phyloP scores from a whole-genome alignment of 2,888 invertebrate genomes.

The Eledona agricola region DNA sequence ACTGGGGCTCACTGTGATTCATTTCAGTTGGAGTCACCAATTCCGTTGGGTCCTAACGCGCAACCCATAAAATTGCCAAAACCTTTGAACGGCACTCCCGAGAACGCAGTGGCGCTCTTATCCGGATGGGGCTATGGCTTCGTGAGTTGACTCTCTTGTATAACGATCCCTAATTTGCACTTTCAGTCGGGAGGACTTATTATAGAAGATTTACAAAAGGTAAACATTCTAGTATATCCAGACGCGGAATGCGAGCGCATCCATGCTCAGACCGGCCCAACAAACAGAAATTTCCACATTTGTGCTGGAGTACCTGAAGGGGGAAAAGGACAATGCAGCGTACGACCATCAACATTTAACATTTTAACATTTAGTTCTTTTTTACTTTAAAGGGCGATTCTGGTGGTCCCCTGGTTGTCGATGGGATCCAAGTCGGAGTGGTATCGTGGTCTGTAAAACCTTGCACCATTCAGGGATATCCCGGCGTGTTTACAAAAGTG shows the following conservation, averaged over 20 bases:
- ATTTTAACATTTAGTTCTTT: too few species aligned
- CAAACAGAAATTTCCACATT: conserved; percentile 55
- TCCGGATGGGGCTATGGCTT: conserved; percentile 44
- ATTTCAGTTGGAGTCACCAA: conserved; percentile 43
- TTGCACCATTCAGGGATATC: conserved; percentile 60
- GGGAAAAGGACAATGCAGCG: conserved; percentile 62
- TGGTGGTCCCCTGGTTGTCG: conserved; percentile 39
- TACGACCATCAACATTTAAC: conserved; percentile 30
- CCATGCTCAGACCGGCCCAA: conserved; percentile 38
- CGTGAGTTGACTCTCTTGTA: conserved; percentile 14
- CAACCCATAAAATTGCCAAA: conserved; percentile 40
- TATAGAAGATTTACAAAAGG: conserved; percentile 58
- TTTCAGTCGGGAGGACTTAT: conserved; percentile 56
- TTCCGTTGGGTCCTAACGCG: conserved; percentile 37
- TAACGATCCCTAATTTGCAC: conserved; percentile 1
- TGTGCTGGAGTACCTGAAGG: conserved; percentile 62
- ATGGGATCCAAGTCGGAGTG: conserved; percentile 38
- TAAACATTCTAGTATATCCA: conserved; percentile 56
- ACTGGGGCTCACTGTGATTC: too few species aligned
- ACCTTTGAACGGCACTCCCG: conserved; percentile 37
- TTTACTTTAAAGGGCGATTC: conserved; percentile 26
- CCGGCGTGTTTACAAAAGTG: conserved; percentile 62
- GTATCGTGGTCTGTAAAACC: conserved; percentile 56
- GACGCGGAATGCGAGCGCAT: conserved; percentile 58
- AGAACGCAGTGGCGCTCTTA: conserved; percentile 34